Evolutionary conservation across 2,113 vertebrate species (phyloP).

Genomic region (Kobus ellipsiprymnus): DNA sequence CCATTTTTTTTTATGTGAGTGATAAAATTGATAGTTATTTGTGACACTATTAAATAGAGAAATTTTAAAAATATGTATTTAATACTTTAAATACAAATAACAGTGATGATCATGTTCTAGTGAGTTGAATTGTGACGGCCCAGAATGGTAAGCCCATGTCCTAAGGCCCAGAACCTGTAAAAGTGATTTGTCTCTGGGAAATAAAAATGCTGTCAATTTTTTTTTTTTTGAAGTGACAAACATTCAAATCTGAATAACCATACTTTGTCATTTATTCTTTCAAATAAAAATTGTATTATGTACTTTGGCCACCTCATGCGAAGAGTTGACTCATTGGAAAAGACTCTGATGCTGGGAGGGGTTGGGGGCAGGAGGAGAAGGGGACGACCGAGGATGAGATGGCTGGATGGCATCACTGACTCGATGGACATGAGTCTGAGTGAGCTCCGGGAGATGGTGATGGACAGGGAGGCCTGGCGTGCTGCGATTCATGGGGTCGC

Average conservation of each 20-base stretch:
- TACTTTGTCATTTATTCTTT: neutral
- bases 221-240: neutral
- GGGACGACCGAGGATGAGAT: no score
- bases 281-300: neutral
- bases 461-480: no score
- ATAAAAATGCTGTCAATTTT: neutral
- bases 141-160: neutral
- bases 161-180: neutral
- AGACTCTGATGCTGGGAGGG: no score
- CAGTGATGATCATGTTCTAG: neutral
- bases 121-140: neutral
- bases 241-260: neutral
- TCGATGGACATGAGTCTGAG: no score
- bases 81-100: neutral
- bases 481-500: no score
- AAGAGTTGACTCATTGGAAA: no score
- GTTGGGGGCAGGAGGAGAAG: no score
- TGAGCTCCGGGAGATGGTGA: no score
- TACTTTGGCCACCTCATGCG: no score
- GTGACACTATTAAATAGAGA: neutral
- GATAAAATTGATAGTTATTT: neutral
- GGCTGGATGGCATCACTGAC: no score
- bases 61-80: neutral
- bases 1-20: neutral
- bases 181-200: neutral